These are phyloP conservation scores for Caenorhabditis afra DNA, from an alignment of 2,888 invertebrate species.

Conservation along the genomic window DNA sequence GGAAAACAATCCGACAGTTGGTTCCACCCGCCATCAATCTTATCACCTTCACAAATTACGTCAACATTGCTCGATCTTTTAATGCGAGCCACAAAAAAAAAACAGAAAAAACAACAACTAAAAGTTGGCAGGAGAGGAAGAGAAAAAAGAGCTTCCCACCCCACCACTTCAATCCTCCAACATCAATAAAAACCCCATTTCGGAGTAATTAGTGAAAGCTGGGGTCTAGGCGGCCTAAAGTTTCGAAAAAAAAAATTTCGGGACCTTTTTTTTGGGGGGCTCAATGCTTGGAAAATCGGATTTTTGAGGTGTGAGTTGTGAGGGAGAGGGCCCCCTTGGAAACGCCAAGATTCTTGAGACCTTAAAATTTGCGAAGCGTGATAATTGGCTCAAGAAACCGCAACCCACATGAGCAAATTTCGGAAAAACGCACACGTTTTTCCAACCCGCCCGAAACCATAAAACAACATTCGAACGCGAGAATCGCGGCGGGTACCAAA, in stretches of 20 bases:
- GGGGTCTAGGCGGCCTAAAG: constrained; percentile 14
- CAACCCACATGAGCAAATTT: not conserved
- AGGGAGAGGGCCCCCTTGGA: not conserved
- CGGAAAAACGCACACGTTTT: not conserved
- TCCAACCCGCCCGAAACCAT: not conserved
- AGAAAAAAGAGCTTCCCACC: not conserved
- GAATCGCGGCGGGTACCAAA: not conserved
- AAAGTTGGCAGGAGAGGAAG: not conserved
- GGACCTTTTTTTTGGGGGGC: no score
- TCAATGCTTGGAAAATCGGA: not conserved
- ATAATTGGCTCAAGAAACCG: constrained; percentile 26
- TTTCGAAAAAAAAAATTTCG: not conserved
- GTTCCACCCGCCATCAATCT: no score
- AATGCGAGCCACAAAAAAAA: no score
- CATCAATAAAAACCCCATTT: constrained; percentile 50
- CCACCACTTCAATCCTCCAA: not conserved
- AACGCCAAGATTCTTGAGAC: constrained; percentile 33
- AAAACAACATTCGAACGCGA: no score
- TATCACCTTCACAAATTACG: no score
- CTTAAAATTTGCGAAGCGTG: constrained; percentile 39
- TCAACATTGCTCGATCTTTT: no score
- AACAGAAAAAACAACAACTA: no score
- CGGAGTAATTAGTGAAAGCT: constrained; percentile 52
- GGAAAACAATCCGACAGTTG: no score
- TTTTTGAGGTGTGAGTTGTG: not conserved